phyloP scores from a whole-genome alignment of 2,797 vertebrate genomes.

The Agapornis canus region DNA sequence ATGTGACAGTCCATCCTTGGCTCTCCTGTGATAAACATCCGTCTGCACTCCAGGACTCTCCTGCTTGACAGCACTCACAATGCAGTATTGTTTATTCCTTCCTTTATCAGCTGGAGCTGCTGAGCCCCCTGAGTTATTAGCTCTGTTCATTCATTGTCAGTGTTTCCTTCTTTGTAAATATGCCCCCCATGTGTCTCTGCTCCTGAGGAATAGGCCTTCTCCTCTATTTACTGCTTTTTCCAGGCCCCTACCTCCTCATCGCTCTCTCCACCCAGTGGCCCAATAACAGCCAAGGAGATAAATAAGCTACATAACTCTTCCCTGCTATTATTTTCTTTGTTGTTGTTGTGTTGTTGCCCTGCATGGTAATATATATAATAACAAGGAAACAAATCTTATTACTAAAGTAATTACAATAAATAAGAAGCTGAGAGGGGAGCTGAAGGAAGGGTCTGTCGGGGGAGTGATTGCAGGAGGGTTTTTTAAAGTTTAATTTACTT shows the following conservation, averaged over 20 bases:
- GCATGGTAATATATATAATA: slow-evolving; percentile 75
- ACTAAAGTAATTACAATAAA: slow-evolving; percentile 81
- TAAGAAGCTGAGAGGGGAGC: slow-evolving; percentile 71
- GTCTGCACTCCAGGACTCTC: neutral
- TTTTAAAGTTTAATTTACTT: slow-evolving; percentile 73
- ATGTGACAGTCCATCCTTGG: neutral
- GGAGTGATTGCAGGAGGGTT: slow-evolving; percentile 70
- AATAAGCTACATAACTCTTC: slow-evolving; percentile 81
- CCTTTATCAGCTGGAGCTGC: slow-evolving; percentile 60
- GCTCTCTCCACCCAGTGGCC: slow-evolving; percentile 45
- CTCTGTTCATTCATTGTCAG: slow-evolving; percentile 62
- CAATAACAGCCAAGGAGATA: slow-evolving; percentile 76
- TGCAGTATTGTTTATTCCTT: slow-evolving; percentile 52
- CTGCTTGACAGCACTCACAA: neutral
- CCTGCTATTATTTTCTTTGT: slow-evolving; percentile 59
- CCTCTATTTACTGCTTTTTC: slow-evolving; percentile 73
- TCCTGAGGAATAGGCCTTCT: slow-evolving; percentile 61
- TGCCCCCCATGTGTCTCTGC: slow-evolving; percentile 56
- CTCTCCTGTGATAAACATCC: neutral
- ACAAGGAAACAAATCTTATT: slow-evolving; percentile 81
- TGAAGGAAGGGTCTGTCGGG: slow-evolving; percentile 59
- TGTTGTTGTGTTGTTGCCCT: slow-evolving; percentile 60
- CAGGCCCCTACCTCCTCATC: slow-evolving; percentile 3
- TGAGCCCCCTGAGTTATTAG: slow-evolving; percentile 72
- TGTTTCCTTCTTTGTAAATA: slow-evolving; percentile 71